Conservation (phyloP, 2,797 vertebrate genomes). For the Myotis myotis region DNA sequence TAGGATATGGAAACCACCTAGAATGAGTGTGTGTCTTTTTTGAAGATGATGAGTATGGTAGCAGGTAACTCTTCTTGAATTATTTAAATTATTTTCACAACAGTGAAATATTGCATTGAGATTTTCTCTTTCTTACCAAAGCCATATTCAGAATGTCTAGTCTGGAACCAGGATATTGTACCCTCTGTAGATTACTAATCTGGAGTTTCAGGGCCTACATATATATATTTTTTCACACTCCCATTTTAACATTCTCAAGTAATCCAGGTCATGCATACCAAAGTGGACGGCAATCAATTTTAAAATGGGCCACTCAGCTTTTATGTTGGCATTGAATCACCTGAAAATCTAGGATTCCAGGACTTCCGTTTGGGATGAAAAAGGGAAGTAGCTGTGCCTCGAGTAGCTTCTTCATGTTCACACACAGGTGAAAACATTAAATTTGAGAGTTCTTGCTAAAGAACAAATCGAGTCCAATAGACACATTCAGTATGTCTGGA, state of each 20-base stretch:
- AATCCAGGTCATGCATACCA: background rate
- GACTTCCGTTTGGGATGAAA: background rate
- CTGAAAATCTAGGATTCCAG: background rate
- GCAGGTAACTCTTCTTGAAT: background rate
- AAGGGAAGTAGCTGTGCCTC: background rate
- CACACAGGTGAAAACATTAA: constrained; percentile 38
- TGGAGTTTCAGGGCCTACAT: background rate
- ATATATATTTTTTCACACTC: background rate
- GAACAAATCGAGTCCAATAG: background rate
- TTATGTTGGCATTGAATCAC: background rate
- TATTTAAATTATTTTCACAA: background rate
- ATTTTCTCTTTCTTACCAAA: background rate
- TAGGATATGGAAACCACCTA: background rate
- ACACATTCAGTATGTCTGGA: background rate
- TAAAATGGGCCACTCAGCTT: background rate
- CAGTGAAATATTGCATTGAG: background rate
- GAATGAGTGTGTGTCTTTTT: background rate
- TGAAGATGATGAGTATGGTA: background rate
- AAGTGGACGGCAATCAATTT: background rate
- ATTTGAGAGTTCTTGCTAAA: constrained; percentile 64
- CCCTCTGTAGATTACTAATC: background rate
- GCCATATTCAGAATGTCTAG: background rate
- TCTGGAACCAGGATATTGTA: background rate
- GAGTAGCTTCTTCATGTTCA: constrained; percentile 3
- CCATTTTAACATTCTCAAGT: background rate